Base-by-base conservation (phyloP, 2,113 vertebrate species). In the Zeus faber region DNA sequence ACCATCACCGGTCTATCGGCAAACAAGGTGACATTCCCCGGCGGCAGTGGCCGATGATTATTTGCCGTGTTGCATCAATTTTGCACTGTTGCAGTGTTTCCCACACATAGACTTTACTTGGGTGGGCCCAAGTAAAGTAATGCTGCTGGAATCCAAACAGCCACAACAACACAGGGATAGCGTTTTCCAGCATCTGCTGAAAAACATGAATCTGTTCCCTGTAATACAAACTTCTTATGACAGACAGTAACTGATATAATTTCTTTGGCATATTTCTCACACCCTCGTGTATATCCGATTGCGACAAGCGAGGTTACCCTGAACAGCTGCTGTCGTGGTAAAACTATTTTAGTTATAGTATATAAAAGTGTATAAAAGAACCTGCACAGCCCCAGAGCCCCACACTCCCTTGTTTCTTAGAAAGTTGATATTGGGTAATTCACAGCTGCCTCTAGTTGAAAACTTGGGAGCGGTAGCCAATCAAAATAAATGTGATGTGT, bases 161-260 rank as follows among this genome's bases (percentile, higher is more conserved):
- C 25, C 6, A 40, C 46, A 26, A 41, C 21, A 39, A 26, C 48
- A 43, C 14, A 16, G 18, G 31, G 43, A 53, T 39, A 23, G 33
- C 20, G 29, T 33, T 45, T 43, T 29, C 61, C 29, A 9, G 25
- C 43, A 63, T 25, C 14, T 24, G 20, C 14, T 16, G 8, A 48
- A 26, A 26, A n/a, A 48, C 16, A 41, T 2, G 20, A 44, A 44
- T 50, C 6, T 31, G 54, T 35, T 53, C 45, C 67, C 4, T 25
- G 44, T 58, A 33, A 60, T 76, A 14, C 47, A 56, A 57, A 54
- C 26, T 48, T 25, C 13, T 52, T n/a, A n/a, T n/a, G n/a, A n/a
- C n/a, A n/a, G n/a, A n/a, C n/a, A n/a, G 41, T 70, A 62, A 67
- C 67, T 67, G 51, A 49, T 76, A 70, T 54, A 71, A 33, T 62